Percentiles rank a stretch among this genome's conserved stretches.
phyloP scores from a whole-genome alignment of 2,888 invertebrate genomes.

The Ceratothoa steindachneri region DNA sequence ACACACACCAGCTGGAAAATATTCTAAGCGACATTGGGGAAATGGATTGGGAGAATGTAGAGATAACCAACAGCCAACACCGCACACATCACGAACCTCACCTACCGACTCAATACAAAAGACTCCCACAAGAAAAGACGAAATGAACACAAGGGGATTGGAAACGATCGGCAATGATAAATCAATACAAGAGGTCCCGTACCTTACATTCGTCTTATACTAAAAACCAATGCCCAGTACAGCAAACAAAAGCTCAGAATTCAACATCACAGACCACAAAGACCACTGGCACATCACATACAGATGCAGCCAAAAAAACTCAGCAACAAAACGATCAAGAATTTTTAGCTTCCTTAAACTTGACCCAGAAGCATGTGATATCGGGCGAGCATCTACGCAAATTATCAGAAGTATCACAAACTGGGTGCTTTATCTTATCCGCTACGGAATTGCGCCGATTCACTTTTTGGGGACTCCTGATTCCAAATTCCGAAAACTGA shows the following conservation, averaged over 20 bases:
- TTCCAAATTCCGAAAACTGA: not conserved
- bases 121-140: no score
- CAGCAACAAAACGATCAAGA: not conserved
- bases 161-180: no score
- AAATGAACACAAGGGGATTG: no score
- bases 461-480: not conserved
- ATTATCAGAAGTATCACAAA: not conserved
- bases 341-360: not conserved
- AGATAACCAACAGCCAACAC: no score
- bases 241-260: not conserved
- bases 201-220: no score
- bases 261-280: constrained; percentile 6
- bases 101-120: no score
- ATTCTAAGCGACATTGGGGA: no score
- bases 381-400: not conserved
- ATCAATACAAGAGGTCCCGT: no score
- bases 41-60: no score
- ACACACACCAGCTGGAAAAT: no score
- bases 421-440: constrained; percentile 2
- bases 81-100: no score
- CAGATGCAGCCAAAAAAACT: not conserved
- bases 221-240: no score
- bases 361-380: not conserved
- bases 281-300: constrained; percentile 17
- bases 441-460: not conserved